Evolutionary conservation across 1,140 invertebrate genomes (phyloP).

Genomic region (Paramacrobiotus metropolitanus): DNA sequence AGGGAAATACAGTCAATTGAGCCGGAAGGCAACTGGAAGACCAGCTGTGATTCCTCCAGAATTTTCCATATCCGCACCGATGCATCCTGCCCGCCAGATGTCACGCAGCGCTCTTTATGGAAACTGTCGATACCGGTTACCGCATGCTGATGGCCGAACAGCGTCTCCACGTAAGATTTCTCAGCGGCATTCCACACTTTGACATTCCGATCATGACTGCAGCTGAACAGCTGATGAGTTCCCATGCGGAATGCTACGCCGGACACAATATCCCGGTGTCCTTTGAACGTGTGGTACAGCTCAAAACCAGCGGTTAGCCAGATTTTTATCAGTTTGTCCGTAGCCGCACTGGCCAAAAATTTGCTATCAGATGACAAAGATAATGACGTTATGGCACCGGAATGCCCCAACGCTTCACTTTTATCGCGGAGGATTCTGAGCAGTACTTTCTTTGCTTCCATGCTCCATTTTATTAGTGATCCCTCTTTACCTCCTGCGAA

Average conservation of each 20-base stretch:
- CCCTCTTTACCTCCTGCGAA: conserved; percentile 71
- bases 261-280: conserved; percentile 45
- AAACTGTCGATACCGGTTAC: conserved; percentile 61
- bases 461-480: conserved; percentile 57
- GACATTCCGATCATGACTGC: conserved; percentile 51
- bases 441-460: conserved; percentile 26
- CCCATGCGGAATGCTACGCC: conserved; percentile 61
- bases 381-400: conserved; percentile 35
- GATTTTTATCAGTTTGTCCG: conserved; percentile 47
- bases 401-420: conserved; percentile 27
- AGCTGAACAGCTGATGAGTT: conserved; percentile 66
- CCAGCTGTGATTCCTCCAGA: conserved; percentile 76
- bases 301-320: conserved; percentile 53
- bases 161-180: conserved; percentile 78
- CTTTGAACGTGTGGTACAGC: conserved; percentile 52
- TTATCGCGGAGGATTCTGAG: conserved; percentile 22
- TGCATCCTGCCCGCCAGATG: conserved; percentile 61
- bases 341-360: conserved; percentile 57
- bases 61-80: conserved; percentile 81
- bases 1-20: conserved; percentile 65
- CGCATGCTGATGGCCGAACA: conserved; percentile 69
- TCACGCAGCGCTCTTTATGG: conserved; percentile 50
- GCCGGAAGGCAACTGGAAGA: conserved; percentile 56
- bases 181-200: conserved; percentile 79
- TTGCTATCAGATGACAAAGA: conserved; percentile 59